phyloP scores from a whole-genome alignment of 2,113 vertebrate genomes.

The Apus apus region DNA sequence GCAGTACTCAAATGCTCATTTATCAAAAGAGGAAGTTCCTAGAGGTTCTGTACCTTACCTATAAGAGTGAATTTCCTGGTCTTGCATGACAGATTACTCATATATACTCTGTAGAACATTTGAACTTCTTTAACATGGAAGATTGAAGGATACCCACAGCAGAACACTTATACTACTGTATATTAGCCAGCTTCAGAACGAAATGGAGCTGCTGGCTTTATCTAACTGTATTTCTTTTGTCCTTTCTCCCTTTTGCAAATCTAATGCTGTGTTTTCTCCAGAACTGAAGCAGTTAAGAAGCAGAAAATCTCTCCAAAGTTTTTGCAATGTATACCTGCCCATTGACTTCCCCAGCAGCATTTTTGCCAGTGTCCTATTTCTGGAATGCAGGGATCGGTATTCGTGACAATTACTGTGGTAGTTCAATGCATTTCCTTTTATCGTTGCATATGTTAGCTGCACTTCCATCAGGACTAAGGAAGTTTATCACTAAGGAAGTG shows the following conservation, averaged over 20 bases:
- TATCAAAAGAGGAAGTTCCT: constrained; percentile 10
- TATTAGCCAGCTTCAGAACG: background rate
- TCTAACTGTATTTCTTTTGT: background rate
- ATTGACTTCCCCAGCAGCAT: background rate
- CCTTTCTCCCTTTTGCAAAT: background rate
- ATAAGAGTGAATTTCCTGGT: background rate
- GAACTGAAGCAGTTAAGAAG: background rate
- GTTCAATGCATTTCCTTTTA: background rate
- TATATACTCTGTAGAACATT: background rate
- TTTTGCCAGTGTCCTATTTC: background rate
- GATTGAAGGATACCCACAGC: background rate
- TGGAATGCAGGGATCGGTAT: background rate
- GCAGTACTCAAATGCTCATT: constrained; percentile 6
- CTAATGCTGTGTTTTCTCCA: background rate
- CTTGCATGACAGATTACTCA: background rate
- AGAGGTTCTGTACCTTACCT: background rate
- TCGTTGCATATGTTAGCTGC: background rate
- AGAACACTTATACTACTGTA: background rate
- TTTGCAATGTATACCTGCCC: background rate
- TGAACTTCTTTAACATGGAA: background rate
- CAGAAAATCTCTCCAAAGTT: background rate
- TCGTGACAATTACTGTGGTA: background rate
- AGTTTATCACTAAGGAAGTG: background rate
- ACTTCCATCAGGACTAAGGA: background rate
- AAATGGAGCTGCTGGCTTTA: background rate